phyloP scores from a whole-genome alignment of 2,888 invertebrate species.

The Subacronicta megacephala region DNA sequence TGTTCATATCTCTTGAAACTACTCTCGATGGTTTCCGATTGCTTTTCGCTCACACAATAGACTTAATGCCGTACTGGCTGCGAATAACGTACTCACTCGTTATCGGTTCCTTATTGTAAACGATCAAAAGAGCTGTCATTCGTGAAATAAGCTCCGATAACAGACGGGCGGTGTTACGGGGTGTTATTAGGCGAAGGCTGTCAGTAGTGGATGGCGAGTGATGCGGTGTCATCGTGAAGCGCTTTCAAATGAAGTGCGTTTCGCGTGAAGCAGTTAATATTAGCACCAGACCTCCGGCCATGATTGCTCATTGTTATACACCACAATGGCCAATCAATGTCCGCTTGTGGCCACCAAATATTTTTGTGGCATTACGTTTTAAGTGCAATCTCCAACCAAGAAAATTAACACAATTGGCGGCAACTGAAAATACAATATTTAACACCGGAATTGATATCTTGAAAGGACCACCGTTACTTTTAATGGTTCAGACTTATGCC shows the following conservation, averaged over 20 bases:
- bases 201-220: conserved; percentile 19
- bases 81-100: conserved; percentile 48
- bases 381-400: conserved; percentile 47
- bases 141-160: conserved; percentile 9
- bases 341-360: conserved; percentile 66
- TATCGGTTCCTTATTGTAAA: conserved; percentile 49
- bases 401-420: conserved; percentile 45
- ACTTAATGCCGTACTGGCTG: conserved; percentile 58
- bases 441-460: conserved; percentile 54
- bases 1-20: conserved; percentile 65
- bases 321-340: conserved; percentile 83
- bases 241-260: conserved; percentile 68
- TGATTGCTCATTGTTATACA: conserved; percentile 82
- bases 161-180: not conserved
- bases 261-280: conserved; percentile 66
- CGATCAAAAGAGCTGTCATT: conserved; percentile 25
- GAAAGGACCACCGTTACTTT: conserved; percentile 54
- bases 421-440: conserved; percentile 47
- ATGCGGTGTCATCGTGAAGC: conserved; percentile 37
- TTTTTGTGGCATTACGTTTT: conserved; percentile 61
- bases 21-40: conserved; percentile 77
- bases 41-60: conserved; percentile 74
- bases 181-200: conserved; percentile 10
- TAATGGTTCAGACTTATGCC: conserved; percentile 53
- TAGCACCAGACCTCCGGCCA: conserved; percentile 65